phyloP scores from a whole-genome alignment of 2,797 vertebrate species.

The Ficedula albicollis region DNA sequence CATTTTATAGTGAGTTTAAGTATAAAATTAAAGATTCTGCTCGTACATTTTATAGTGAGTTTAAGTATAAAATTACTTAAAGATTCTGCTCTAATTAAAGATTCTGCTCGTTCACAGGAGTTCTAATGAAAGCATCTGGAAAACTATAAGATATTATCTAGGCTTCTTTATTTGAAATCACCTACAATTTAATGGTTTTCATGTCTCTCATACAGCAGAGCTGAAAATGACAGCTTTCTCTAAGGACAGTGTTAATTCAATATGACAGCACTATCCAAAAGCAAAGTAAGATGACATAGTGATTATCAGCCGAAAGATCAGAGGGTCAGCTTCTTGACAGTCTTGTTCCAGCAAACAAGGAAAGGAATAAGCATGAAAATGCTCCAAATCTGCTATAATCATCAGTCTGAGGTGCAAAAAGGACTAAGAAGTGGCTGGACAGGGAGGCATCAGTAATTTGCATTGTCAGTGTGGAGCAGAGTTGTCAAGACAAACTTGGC shows the following conservation, averaged over 20 bases:
- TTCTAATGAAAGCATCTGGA: neutral
- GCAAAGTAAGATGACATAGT: neutral
- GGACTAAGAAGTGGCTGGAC: neutral
- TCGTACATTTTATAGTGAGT: neutral
- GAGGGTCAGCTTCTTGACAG: neutral
- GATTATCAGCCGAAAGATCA: constrained; percentile 3
- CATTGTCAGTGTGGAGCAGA: neutral
- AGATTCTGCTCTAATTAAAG: too few relatives aligned
- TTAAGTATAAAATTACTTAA: neutral
- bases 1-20: neutral
- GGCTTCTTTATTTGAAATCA: neutral
- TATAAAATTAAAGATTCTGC: neutral
- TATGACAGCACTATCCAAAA: neutral
- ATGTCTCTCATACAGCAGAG: neutral
- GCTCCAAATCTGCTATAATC: neutral
- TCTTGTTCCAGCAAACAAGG: neutral
- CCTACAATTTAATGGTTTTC: neutral
- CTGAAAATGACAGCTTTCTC: constrained; percentile 7
- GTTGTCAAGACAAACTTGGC: constrained; percentile 5
- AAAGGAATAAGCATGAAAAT: neutral
- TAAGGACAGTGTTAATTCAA: neutral
- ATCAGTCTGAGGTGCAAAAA: neutral
- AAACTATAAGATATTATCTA: neutral
- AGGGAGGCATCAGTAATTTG: neutral
- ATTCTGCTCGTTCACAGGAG: neutral